Base-by-base conservation (phyloP, 2,888 invertebrate genomes). In the Onthophagus sagittarius region DNA sequence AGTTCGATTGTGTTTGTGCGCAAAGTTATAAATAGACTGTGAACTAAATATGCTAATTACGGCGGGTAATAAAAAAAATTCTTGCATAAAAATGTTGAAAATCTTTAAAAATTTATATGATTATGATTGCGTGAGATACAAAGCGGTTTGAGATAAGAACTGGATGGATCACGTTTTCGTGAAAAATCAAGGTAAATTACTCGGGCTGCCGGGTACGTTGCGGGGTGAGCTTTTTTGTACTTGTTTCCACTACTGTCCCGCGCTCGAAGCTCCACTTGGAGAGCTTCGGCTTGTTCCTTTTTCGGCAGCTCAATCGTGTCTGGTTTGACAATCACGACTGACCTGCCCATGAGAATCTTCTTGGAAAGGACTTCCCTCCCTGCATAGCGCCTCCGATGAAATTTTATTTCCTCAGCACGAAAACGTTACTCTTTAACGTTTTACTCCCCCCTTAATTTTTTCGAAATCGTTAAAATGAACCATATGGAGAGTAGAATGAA, bases 301-400 rank as follows among this genome's bases (percentile, higher is more conserved):
- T 53, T 53, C 39, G 39, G 39, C 39, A 53, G 39, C 39, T 67
- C 64, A 64, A 64, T 64, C 67, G 67, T 67, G 67, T 23, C 23
- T 31, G 67, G 31, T 32, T 31, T 67, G 67, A 67, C 31, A 67
- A 67, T 67, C 67, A 67, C 67, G 67, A 67, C 67, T 31, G 31
- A 32, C 67, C 67, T 23, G 31, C 65, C 65, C 65, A 65, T n/a
- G 15, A 65, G 65, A 65, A 65, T n/a, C 23, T 67, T 67, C 67
- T 67, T 32, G 67, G 67, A 67, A 67, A 23, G 67, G 7, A 15
- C 67, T 67, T 67, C 67, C 31, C 23, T 23, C 23, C 23, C 23
- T 23, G 23, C 23, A 23, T 23, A 23, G 23, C 23, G 23, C 23
- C 23, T 23, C 7, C 67, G 67, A 67, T 32, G 67, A 23, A 67